Conservation (phyloP, 2,113 vertebrate genomes). For the Delphinus delphis region DNA sequence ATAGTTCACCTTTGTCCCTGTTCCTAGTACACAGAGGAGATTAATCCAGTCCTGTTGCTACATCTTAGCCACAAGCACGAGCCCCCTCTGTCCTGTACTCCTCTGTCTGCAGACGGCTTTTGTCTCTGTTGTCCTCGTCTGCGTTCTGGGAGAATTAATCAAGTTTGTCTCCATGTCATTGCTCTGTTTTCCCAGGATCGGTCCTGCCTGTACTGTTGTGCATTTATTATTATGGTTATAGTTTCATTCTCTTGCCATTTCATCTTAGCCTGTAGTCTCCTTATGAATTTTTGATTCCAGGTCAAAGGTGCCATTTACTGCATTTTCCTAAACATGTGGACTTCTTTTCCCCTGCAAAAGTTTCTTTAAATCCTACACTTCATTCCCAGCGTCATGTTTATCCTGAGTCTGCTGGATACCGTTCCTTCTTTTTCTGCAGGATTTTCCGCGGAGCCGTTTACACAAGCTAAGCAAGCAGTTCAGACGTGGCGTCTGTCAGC, state of each 20-base stretch:
- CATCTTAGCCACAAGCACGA: background rate
- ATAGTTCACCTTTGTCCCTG: background rate
- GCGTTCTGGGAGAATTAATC: background rate
- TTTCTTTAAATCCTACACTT: background rate
- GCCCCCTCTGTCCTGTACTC: background rate
- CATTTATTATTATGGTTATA: fast-evolving
- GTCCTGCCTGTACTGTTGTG: background rate
- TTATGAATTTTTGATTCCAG: background rate
- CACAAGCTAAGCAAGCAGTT: background rate
- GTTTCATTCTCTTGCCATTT: background rate
- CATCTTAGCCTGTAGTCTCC: background rate
- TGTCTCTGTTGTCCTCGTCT: background rate
- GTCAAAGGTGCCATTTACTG: background rate
- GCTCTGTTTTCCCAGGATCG: background rate
- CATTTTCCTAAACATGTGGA: background rate
- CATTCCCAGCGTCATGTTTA: background rate
- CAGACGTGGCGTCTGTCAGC: fast-evolving
- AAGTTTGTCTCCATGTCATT: fast-evolving
- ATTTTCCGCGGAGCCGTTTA: background rate
- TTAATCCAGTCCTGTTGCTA: background rate
- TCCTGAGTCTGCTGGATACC: too few species aligned
- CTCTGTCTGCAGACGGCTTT: background rate
- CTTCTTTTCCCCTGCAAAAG: background rate
- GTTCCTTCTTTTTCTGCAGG: background rate
- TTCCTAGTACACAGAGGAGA: background rate